Percentiles rank a stretch among this genome's conserved stretches.
phyloP scores from a whole-genome alignment of 1,140 invertebrate genomes.

The Sitophilus oryzae region DNA sequence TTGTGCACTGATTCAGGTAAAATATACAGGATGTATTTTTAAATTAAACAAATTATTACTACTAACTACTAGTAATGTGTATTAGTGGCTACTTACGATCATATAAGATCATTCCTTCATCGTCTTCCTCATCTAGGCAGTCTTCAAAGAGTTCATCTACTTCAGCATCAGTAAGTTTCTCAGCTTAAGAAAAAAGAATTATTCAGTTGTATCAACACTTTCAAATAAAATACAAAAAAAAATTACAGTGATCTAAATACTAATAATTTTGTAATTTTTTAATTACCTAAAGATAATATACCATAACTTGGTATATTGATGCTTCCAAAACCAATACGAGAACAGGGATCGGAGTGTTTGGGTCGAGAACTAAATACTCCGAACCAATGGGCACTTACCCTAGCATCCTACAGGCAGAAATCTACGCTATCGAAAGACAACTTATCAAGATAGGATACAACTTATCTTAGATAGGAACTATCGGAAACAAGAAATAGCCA shows the following conservation, averaged over 20 bases:
- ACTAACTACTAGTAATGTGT: neutral
- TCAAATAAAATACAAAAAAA: neutral
- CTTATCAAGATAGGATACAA: too few species aligned
- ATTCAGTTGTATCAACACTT: neutral
- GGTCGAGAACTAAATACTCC: too few species aligned
- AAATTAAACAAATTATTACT: neutral
- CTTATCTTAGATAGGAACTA: too few species aligned
- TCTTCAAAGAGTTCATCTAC: constrained; percentile 77
- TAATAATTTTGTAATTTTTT: neutral
- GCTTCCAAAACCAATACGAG: too few species aligned
- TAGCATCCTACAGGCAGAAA: too few species aligned
- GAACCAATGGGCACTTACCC: too few species aligned
- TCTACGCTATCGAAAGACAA: too few species aligned
- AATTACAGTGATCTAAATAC: neutral
- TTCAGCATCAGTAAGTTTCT: constrained; percentile 75
- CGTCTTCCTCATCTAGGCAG: constrained; percentile 86
- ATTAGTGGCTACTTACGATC: constrained; percentile 73
- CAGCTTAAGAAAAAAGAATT: constrained; percentile 56
- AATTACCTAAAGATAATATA: constrained; percentile 22
- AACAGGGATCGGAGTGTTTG: too few species aligned
- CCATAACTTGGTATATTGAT: too few species aligned
- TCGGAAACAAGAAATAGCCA: too few species aligned
- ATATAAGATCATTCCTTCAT: constrained; percentile 90
- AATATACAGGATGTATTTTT: neutral
- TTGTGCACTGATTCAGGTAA: neutral